Conservation (phyloP, 2,888 invertebrate genomes). For the Beris morrisii region DNA sequence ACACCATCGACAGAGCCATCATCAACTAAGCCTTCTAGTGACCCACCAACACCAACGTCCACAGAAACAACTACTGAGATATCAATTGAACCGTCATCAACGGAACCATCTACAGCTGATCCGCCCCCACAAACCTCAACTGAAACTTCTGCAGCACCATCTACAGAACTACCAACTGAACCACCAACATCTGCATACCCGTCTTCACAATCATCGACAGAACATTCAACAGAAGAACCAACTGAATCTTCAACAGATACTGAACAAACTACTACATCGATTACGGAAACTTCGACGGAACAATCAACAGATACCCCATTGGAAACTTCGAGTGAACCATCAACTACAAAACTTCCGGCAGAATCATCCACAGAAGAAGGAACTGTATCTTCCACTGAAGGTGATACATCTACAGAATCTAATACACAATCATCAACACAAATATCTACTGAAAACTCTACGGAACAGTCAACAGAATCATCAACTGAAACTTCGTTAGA, state of each 20-base stretch:
- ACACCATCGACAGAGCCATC: too few species aligned
- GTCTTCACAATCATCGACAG: not conserved
- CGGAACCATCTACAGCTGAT: not conserved
- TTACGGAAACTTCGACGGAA: not conserved
- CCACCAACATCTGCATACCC: too few species aligned
- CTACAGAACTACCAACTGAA: too few species aligned
- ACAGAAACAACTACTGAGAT: too few species aligned
- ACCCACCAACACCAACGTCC: too few species aligned
- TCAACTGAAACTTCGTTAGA: not conserved
- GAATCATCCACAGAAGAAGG: constrained; percentile 1
- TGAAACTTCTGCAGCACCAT: too few species aligned
- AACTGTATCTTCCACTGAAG: not conserved
- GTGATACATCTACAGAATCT: not conserved
- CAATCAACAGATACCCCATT: not conserved
- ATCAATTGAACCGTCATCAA: not conserved
- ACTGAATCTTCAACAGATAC: too few species aligned
- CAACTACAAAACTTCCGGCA: not conserved
- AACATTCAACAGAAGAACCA: not conserved
- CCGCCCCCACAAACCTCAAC: too few species aligned
- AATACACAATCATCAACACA: not conserved
- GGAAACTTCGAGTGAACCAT: not conserved
- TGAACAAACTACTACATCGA: not conserved
- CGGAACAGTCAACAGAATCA: not conserved
- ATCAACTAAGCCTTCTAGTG: too few species aligned
- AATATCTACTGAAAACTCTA: not conserved